These are phyloP conservation scores for Bombus polaris DNA, from an alignment of 1,140 invertebrate genomes.

Conservation along the genomic window DNA sequence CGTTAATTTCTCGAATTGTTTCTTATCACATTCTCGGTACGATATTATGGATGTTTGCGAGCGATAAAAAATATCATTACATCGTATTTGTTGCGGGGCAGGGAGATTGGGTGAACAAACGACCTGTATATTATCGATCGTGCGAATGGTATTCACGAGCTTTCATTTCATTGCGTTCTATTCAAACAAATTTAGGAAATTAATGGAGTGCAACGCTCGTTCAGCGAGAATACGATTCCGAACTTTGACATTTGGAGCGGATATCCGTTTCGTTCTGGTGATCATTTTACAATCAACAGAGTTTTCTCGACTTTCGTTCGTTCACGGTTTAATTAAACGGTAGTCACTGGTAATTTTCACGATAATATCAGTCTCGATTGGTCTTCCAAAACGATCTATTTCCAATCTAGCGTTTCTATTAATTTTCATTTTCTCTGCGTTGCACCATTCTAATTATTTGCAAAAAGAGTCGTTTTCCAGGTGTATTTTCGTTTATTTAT, in stretches of 20 bases:
- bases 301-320: neutral
- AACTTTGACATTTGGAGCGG: neutral
- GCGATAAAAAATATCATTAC: too few relatives aligned
- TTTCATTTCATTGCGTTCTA: neutral
- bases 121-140: neutral
- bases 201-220: slow-evolving; percentile 6
- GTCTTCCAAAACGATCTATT: neutral
- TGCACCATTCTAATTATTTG: too few relatives aligned
- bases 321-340: neutral
- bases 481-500: too few relatives aligned
- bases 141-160: too few relatives aligned
- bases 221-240: neutral
- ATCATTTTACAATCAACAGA: neutral
- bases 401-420: neutral
- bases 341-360: neutral
- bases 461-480: rapidly evolving
- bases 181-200: slow-evolving; percentile 16
- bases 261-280: neutral
- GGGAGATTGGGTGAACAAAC: neutral
- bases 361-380: neutral
- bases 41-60: too few relatives aligned
- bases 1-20: too few relatives aligned
- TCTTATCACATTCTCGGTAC: too few relatives aligned
- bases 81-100: too few relatives aligned
- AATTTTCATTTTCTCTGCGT: neutral